Conservation (phyloP, 53 echinoderm and acorn worm genomes). For the Mesocentrotus franciscanus region DNA sequence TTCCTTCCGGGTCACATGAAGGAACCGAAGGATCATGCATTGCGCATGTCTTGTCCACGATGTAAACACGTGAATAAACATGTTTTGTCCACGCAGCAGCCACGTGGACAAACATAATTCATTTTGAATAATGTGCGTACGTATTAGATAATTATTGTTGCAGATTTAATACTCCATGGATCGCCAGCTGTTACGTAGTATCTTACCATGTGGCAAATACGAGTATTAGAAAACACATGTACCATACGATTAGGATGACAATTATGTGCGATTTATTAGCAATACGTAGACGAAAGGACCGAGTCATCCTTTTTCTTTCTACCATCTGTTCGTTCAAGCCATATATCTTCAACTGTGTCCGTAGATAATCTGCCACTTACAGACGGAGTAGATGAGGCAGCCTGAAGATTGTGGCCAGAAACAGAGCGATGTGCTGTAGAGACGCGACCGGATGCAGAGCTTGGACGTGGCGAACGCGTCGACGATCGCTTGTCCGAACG, state of each 20-base stretch:
- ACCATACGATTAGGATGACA: neutral
- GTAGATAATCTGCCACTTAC: constrained; percentile 40
- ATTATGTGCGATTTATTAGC: neutral
- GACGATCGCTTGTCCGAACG: neutral
- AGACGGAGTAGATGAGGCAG: constrained; percentile 61
- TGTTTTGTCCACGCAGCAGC: neutral
- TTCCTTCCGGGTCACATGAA: constrained; percentile 42
- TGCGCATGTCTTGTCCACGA: constrained; percentile 34
- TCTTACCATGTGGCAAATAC: constrained; percentile 13
- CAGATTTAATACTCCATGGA: constrained; percentile 55
- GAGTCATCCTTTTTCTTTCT: constrained; percentile 25
- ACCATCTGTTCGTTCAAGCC: constrained; percentile 61
- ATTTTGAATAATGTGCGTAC: constrained; percentile 5
- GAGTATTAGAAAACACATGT: constrained; percentile 43
- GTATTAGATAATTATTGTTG: constrained; percentile 44
- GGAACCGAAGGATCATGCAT: constrained; percentile 60
- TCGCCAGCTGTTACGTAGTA: constrained; percentile 50
- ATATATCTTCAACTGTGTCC: constrained; percentile 58
- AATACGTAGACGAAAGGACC: constrained; percentile 52
- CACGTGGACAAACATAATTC: constrained; percentile 15
- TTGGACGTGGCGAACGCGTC: constrained; percentile 37
- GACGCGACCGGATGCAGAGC: constrained; percentile 50
- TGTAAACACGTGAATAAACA: constrained; percentile 46
- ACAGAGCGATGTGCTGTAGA: constrained; percentile 66
- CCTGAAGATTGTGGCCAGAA: constrained; percentile 67